A percentile compares a stretch with the other conserved stretches of the same genome.
These are phyloP conservation scores for Perizoma flavofasciatum DNA, from an alignment of 2,888 invertebrate genomes.

Conservation along the genomic window DNA sequence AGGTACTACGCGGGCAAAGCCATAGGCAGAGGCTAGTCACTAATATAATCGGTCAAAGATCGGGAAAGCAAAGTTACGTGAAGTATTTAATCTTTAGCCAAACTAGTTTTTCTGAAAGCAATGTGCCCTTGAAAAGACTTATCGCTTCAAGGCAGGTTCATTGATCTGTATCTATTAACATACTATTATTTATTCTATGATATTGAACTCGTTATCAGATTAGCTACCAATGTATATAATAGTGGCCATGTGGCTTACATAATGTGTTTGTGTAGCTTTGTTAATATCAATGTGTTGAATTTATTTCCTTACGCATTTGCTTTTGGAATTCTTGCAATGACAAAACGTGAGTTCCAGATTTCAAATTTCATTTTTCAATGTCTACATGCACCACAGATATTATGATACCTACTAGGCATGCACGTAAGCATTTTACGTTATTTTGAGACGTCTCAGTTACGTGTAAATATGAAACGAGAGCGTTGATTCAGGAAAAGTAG, in stretches of 20 bases:
- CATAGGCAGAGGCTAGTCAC: not conserved
- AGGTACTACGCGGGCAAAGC: too few species aligned
- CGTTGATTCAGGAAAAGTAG: too few species aligned
- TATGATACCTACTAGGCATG: too few species aligned
- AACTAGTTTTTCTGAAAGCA: conserved; percentile 46
- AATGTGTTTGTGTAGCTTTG: conserved; percentile 6
- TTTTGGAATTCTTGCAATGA: not conserved
- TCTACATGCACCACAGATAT: too few species aligned
- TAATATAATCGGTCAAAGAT: conserved; percentile 22
- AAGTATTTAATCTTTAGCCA: conserved; percentile 17
- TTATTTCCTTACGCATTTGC: not conserved
- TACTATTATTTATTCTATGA: conserved; percentile 22
- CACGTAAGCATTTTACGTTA: too few species aligned
- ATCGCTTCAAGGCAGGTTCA: conserved; percentile 73
- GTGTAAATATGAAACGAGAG: too few species aligned
- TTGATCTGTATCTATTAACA: conserved; percentile 50
- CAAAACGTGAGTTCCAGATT: too few species aligned
- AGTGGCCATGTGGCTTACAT: conserved; percentile 26
- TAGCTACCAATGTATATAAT: conserved; percentile 33
- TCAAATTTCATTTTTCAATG: too few species aligned
- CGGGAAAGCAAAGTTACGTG: conserved; percentile 7
- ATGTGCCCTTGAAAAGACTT: conserved; percentile 81
- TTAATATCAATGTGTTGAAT: not conserved
- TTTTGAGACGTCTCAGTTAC: too few species aligned
- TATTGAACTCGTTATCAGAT: conserved; percentile 53